phyloP scores from a whole-genome alignment of 2,113 vertebrate genomes.

The Aegotheles bennettii region DNA sequence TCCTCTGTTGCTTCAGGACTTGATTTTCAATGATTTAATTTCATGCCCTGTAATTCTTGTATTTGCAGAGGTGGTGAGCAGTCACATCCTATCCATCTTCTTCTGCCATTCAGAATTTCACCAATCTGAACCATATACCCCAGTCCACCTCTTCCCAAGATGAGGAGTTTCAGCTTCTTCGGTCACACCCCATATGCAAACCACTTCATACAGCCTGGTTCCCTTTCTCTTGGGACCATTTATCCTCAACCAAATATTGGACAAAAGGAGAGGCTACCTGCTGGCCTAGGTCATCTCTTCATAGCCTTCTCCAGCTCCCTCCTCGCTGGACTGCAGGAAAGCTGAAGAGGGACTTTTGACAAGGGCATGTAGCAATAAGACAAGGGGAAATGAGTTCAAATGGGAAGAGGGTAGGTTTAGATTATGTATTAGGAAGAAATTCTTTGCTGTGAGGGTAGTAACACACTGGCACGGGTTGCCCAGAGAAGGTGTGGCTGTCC shows the following conservation, averaged over 20 bases:
- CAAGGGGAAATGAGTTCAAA: too few species aligned
- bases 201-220: not conserved
- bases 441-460: too few species aligned
- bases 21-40: conserved; percentile 23
- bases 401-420: too few species aligned
- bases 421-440: too few species aligned
- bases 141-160: not conserved
- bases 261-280: not conserved
- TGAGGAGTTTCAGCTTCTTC: not conserved
- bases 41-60: not conserved
- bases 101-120: not conserved
- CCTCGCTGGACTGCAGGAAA: not conserved
- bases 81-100: not conserved
- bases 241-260: not conserved
- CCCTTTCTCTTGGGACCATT: not conserved
- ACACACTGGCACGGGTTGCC: too few species aligned
- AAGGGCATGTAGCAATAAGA: too few species aligned
- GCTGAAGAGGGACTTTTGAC: too few species aligned
- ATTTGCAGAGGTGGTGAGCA: not conserved
- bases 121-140: not conserved
- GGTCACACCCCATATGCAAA: not conserved
- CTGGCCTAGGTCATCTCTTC: not conserved
- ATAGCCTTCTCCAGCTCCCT: not conserved
- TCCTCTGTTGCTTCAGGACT: not conserved
- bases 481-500: too few species aligned